Conservation (phyloP, 1,140 invertebrate genomes). For the Polypedilum vanderplanki region DNA sequence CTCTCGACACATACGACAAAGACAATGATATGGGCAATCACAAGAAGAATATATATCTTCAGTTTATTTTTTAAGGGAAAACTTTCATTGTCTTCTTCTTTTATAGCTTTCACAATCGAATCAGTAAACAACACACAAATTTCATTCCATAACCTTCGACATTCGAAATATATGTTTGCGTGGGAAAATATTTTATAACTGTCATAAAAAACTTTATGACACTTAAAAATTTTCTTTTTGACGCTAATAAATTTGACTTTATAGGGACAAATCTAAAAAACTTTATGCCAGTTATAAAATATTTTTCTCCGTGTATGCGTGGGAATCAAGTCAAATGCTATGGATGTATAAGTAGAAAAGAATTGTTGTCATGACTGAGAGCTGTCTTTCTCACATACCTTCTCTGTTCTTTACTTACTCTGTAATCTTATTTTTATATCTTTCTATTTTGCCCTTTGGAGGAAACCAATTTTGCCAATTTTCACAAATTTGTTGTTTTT, state of each 20-base stretch:
- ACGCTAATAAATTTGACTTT: too few relatives aligned
- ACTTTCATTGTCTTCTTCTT: too few relatives aligned
- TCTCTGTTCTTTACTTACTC: neutral
- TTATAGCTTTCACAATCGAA: slow-evolving; percentile 3
- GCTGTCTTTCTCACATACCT: neutral
- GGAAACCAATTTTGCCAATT: neutral
- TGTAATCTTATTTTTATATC: slow-evolving; percentile 7
- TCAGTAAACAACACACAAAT: slow-evolving; percentile 18
- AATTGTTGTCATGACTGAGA: slow-evolving; percentile 2
- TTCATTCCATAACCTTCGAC: neutral
- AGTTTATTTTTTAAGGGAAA: too few relatives aligned
- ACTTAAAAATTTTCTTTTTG: too few relatives aligned
- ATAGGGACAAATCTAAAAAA: too few relatives aligned
- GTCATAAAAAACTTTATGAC: too few relatives aligned
- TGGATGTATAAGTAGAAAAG: neutral
- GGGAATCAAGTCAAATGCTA: neutral
- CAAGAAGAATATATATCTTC: too few relatives aligned
- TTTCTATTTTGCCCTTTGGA: neutral
- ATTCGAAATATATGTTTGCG: neutral
- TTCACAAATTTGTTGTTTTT: too few relatives aligned
- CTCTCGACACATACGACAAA: neutral
- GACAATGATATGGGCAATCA: neutral
- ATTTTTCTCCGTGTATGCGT: neutral
- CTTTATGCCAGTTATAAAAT: neutral
- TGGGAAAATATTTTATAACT: too few relatives aligned